Evolutionary conservation across 64 coral and sea anemone species (phyloP).

Genomic region (Actinia equina): DNA sequence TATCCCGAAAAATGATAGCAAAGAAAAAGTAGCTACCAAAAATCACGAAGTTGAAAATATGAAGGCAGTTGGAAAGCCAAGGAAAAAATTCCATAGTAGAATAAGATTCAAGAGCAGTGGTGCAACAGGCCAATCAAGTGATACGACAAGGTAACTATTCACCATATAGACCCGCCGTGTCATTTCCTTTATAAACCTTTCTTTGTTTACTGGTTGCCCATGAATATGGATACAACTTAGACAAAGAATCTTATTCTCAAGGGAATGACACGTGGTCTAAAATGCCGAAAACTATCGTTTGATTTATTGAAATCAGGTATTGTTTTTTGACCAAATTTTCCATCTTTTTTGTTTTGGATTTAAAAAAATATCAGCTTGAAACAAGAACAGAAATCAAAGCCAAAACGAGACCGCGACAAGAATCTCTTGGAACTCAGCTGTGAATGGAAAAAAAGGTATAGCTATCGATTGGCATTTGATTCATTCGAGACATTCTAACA

Average conservation of each 20-base stretch:
- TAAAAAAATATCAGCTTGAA: not conserved
- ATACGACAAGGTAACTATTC: not conserved
- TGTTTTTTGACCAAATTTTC: no score
- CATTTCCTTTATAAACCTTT: no score
- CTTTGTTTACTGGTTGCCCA: no score
- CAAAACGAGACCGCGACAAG: slow-evolving; percentile 31
- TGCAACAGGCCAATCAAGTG: not conserved
- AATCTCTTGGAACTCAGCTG: slow-evolving; percentile 40
- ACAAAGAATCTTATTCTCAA: no score
- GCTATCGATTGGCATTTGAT: not conserved
- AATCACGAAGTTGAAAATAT: not conserved
- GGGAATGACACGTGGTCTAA: no score
- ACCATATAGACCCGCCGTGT: no score
- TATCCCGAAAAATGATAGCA: not conserved
- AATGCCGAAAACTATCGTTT: no score
- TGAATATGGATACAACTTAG: no score
- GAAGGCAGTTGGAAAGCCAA: not conserved
- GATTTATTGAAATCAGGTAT: no score
- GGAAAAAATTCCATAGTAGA: not conserved
- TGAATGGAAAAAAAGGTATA: slow-evolving; percentile 40
- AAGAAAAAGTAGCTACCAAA: not conserved
- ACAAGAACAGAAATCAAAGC: not conserved
- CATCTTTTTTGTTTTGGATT: no score
- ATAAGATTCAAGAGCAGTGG: not conserved
- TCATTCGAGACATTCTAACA: not conserved